These are phyloP conservation scores for Oryzias sinensis DNA, from an alignment of 2,797 vertebrate species.

Conservation along the genomic window DNA sequence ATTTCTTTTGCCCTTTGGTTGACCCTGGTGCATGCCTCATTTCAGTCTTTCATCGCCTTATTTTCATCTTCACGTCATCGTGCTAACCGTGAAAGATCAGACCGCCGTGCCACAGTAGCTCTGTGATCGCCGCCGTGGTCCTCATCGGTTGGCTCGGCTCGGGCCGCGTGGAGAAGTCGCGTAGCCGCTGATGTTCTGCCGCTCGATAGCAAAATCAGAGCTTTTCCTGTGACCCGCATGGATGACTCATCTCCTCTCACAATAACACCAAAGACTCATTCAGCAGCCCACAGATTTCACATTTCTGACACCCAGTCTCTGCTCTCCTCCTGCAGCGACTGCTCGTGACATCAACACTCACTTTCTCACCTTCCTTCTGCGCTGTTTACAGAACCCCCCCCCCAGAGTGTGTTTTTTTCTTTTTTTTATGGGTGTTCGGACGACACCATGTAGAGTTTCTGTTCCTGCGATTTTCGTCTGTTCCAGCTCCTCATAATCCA, in stretches of 20 bases:
- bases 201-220: constrained; percentile 26
- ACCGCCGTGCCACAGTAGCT: constrained; percentile 14
- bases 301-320: constrained; percentile 18
- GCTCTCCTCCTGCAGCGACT: constrained; percentile 12
- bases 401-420: constrained; percentile 9
- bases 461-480: not conserved
- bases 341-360: constrained; percentile 27
- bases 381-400: constrained; percentile 10
- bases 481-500: no score
- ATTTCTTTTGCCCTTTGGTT: constrained; percentile 11
- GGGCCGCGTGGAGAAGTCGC: constrained; percentile 25
- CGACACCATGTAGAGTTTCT: constrained; percentile 19
- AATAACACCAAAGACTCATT: constrained; percentile 37
- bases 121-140: constrained; percentile 37
- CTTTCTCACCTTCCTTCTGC: constrained; percentile 22
- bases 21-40: constrained; percentile 44
- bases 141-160: constrained; percentile 47
- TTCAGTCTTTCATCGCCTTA: constrained; percentile 21
- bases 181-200: constrained; percentile 21
- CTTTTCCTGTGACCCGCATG: constrained; percentile 23
- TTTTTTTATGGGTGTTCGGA: constrained; percentile 33
- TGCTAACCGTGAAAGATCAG: constrained; percentile 19
- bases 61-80: constrained; percentile 10
- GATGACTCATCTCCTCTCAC: constrained; percentile 37
- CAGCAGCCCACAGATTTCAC: constrained; percentile 29